Base-by-base conservation (phyloP, 1,140 invertebrate genomes). In the Samia ricini region DNA sequence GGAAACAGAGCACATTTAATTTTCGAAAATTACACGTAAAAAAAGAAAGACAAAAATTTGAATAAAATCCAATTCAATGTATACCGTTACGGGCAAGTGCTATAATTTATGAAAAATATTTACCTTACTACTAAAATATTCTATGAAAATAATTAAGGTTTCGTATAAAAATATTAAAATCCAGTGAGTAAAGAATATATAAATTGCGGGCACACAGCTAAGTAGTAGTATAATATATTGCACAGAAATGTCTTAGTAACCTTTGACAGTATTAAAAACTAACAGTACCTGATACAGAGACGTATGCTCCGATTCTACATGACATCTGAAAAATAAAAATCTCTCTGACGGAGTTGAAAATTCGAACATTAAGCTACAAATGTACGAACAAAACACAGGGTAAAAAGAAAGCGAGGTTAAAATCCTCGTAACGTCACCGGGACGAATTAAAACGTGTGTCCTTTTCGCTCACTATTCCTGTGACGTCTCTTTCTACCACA, bases 361-460 rank as follows among this genome's bases (percentile, higher is more conserved):
- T 54, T 60, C 67, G 52, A 56, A 61, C 60, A 57, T 58, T 60
- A 71, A 60, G 61, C 57, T 66, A 62, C 61, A 60, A 72, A 66
- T 57, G 63, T 76, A 76, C 71, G 71, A 81, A 83, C 85, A 86
- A 82, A 88, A 84, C 76, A 82, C 71, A 66, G 58, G 61, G 66
- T 66, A 76, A 84, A 84, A 81, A 83, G 69, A 84, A 84, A 84
- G 74, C 74, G 72, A 77, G 73, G 77, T 83, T 81, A 83, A 85
- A 84, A 77, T 71, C 72, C 69, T 60, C 70, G 74, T 89, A 85
- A 85, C 85, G 87, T 88, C 85, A 89, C 82, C 79, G 84, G 80
- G 84, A 79, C 80, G 83, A 86, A 84, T 85, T 84, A 84, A 79
- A 69, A 72, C 70, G 68, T 76, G 74, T 60, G 61, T 84, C 84